Conservation (phyloP, 1,140 invertebrate species). For the Drosophila seguyi region DNA sequence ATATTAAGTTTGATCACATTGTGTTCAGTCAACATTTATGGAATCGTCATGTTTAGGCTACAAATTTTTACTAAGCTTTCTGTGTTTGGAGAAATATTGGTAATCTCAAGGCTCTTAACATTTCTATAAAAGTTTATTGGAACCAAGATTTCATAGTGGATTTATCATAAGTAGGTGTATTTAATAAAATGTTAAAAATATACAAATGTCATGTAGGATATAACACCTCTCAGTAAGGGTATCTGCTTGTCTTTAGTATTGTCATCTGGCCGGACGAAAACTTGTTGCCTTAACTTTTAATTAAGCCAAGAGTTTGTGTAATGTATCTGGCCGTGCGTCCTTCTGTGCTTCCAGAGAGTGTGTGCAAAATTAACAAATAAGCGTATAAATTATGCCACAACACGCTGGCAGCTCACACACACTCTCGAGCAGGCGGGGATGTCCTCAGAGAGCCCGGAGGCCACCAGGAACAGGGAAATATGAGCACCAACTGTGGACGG, state of each 20-base stretch:
- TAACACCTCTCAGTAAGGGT: conserved; percentile 23
- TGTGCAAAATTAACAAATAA: conserved; percentile 77
- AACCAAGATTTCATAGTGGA: neutral
- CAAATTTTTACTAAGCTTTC: too few relatives aligned
- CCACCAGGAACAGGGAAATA: conserved; percentile 58
- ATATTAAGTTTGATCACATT: neutral
- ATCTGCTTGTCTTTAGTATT: conserved; percentile 16
- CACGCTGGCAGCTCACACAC: conserved; percentile 49
- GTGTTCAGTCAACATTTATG: too few relatives aligned
- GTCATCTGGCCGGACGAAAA: conserved; percentile 13
- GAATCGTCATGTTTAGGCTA: too few relatives aligned
- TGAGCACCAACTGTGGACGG: conserved; percentile 56
- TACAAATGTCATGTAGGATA: neutral
- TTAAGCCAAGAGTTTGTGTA: conserved; percentile 74
- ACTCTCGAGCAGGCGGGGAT: neutral
- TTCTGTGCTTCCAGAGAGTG: conserved; percentile 41
- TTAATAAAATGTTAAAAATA: neutral
- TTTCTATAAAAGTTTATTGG: too few relatives aligned
- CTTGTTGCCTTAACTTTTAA: conserved; percentile 75
- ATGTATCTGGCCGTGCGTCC: conserved; percentile 37
- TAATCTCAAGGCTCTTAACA: too few relatives aligned
- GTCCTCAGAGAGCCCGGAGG: conserved; percentile 28
- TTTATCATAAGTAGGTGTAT: neutral
- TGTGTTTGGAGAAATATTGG: too few relatives aligned
- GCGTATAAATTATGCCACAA: conserved; percentile 78